Base-by-base conservation (phyloP, 2,888 invertebrate genomes). In the Chesias legatella region DNA sequence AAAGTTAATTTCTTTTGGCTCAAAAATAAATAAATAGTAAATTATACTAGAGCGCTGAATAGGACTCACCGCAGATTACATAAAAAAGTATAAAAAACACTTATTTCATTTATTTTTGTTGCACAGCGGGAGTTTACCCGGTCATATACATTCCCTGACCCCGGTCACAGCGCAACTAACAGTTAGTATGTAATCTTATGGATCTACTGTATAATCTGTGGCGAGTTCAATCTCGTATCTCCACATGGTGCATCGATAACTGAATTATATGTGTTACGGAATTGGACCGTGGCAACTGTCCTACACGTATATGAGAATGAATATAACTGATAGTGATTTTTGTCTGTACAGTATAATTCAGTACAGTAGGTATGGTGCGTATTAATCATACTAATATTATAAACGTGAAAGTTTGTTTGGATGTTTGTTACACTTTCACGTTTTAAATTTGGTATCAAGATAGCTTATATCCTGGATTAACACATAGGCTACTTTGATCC, bases 161-260 rank as follows among this genome's bases (percentile, higher is more conserved):
- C 60, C 59, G 13, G 34, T 35, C 3, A 31, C 13, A 17, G 13
- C 2, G 5, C 5, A 17, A 5, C 13, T 17, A 5, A 17, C 13
- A 17, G 13, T 17, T 17, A 17, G 3, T 17, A 17, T 5, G 13
- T 17, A 17, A 17, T 5, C 13, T 5, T n/a, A n/a, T 17, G 13
- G 13, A 3, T 17, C 13, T 17, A 17, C 31, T 44, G 24, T 24
- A 32, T 26, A 26, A 33, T 30, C 44, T 44, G 28, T 9, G 34
- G 22, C 22, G 33, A 58, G 63, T 73, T 71, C 67, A 73, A 74
- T 73, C 67, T 62, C 50, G 74, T 63, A 64, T 59, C 80, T 64
- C 83, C 70, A 68, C 82, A 79, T 82, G 80, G 82, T 73, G 73
- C 75, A 74, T 73, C 71, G 71, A 60, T 77, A 76, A 76, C 78